A percentile compares a stretch with the other conserved stretches of the same genome.
Conservation (phyloP, 1,140 invertebrate species). For the Watersipora subatra region DNA sequence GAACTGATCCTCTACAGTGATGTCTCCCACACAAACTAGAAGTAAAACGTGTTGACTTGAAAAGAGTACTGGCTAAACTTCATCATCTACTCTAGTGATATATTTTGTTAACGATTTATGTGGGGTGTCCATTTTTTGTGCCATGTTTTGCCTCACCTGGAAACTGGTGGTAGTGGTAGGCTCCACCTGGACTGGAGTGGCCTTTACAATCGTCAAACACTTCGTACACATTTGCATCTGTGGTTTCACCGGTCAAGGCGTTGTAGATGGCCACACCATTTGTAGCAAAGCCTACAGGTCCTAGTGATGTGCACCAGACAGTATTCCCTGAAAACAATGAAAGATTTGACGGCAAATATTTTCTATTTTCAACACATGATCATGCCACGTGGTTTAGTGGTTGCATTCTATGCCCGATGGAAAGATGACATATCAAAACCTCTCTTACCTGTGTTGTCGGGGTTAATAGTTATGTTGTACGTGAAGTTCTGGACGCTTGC, state of each 20-base stretch:
- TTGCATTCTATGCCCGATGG: too few relatives aligned
- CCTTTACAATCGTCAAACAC: conserved; percentile 3
- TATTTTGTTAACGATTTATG: too few relatives aligned
- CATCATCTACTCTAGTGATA: too few relatives aligned
- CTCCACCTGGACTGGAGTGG: background rate
- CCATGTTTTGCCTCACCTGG: too few relatives aligned
- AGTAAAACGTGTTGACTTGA: too few relatives aligned
- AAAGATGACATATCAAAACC: too few relatives aligned
- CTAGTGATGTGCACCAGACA: background rate
- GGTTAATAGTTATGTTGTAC: background rate
- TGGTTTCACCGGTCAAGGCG: background rate
- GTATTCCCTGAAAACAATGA: background rate
- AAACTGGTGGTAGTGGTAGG: conserved; percentile 2
- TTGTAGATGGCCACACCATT: conserved; percentile 5
- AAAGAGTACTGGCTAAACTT: too few relatives aligned
- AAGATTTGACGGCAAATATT: too few relatives aligned
- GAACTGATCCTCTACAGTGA: background rate
- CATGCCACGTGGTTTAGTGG: too few relatives aligned
- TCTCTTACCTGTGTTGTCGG: background rate
- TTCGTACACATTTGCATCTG: background rate
- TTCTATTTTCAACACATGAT: too few relatives aligned
- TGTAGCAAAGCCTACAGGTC: background rate
- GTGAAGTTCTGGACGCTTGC: background rate
- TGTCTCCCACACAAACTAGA: background rate
- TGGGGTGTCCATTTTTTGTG: too few relatives aligned